Evolutionary conservation across 2,113 vertebrate species (phyloP).

Genomic region (Clarias macrocephalus): DNA sequence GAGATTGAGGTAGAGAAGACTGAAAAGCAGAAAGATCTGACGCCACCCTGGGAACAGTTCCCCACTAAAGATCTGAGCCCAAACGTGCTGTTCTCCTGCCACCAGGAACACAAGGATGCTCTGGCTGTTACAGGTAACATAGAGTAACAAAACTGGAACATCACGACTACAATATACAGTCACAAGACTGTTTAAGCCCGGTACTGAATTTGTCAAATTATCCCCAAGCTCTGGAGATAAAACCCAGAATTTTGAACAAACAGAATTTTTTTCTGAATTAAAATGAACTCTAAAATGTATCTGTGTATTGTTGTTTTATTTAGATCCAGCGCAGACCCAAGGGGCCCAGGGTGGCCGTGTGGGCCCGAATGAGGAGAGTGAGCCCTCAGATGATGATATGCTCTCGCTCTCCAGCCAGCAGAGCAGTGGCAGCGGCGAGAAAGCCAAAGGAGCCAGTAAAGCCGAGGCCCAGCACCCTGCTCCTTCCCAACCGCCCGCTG

Average conservation of each 20-base stretch:
- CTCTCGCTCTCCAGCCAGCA: slow-evolving; percentile 94
- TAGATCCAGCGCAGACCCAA: slow-evolving; percentile 76
- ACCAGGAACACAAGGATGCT: slow-evolving; percentile 92
- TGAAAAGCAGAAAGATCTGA: slow-evolving; percentile 90
- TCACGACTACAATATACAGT: not conserved
- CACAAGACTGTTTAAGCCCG: not conserved
- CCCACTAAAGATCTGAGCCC: slow-evolving; percentile 90
- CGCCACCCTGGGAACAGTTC: slow-evolving; percentile 96
- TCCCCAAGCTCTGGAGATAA: not conserved
- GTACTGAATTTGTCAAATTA: not conserved
- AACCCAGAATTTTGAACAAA: not conserved
- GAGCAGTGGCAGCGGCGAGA: slow-evolving; percentile 79
- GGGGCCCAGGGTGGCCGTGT: slow-evolving; percentile 79
- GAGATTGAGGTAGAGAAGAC: slow-evolving; percentile 89
- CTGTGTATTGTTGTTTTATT: not conserved
- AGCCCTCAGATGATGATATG: slow-evolving; percentile 97
- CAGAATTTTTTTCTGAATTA: not conserved
- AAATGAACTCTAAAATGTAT: not conserved
- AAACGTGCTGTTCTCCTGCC: slow-evolving; percentile 90
- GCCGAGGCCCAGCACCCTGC: slow-evolving; percentile 69
- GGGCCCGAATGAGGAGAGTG: slow-evolving; percentile 87
- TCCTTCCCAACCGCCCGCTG: slow-evolving; percentile 62
- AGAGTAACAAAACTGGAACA: not conserved
- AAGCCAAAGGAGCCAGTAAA: slow-evolving; percentile 59
- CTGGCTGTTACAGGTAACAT: slow-evolving; percentile 83